A percentile compares a stretch with the other conserved stretches of the same genome.
phyloP scores from a whole-genome alignment of 2,113 vertebrate genomes.

The Cottus gobio region DNA sequence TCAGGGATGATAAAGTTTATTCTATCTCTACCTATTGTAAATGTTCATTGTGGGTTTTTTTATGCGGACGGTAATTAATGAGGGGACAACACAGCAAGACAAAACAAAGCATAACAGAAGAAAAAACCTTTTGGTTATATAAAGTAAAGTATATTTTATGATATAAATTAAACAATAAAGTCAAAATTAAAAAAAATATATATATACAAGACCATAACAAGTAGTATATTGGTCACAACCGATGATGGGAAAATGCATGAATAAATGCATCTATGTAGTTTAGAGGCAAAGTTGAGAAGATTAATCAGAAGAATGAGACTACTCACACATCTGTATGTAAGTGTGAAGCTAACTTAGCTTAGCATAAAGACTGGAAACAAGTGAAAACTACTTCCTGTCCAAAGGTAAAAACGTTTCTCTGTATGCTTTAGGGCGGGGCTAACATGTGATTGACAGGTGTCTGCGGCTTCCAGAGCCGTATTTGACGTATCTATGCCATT shows the following conservation, averaged over 20 bases:
- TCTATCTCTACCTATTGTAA: background rate
- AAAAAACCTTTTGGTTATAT: background rate
- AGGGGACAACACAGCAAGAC: background rate
- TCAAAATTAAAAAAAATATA: background rate
- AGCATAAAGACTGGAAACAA: background rate
- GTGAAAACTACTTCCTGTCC: background rate
- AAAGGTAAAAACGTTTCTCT: background rate
- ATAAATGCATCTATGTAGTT: background rate
- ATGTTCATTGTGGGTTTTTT: conserved; percentile 11
- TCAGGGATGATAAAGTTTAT: background rate
- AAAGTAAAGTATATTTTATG: background rate
- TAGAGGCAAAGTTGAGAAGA: background rate
- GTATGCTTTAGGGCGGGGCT: background rate
- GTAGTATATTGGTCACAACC: background rate
- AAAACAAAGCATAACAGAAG: conserved; percentile 1
- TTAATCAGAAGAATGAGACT: background rate
- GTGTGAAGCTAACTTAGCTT: background rate
- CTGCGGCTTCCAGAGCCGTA: background rate
- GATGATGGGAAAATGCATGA: background rate
- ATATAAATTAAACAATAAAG: background rate
- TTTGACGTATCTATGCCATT: background rate
- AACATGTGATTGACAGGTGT: background rate
- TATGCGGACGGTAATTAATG: conserved; percentile 14
- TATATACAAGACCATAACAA: background rate
- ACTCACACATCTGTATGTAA: background rate